Conservation (phyloP, 2,888 invertebrate genomes). For the Polydesmus complanatus region DNA sequence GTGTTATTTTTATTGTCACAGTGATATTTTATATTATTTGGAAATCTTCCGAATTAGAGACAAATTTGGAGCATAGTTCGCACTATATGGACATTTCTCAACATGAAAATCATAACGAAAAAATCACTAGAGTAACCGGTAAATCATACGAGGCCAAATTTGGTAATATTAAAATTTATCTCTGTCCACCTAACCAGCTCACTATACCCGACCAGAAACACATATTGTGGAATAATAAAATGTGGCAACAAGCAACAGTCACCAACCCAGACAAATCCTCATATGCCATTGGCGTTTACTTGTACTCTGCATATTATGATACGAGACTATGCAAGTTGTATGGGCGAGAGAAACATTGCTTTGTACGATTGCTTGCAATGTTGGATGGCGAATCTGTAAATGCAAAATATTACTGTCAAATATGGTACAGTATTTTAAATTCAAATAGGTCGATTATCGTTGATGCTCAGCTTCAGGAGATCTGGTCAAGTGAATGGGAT, state of each 20-base stretch:
- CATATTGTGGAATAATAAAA: slow-evolving; percentile 7
- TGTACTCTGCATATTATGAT: slow-evolving; percentile 44
- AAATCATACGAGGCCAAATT: not conserved
- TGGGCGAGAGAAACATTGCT: slow-evolving; percentile 34
- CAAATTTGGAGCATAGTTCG: too few species aligned
- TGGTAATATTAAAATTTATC: not conserved
- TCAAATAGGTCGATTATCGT: slow-evolving; percentile 19
- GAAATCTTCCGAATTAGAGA: too few species aligned
- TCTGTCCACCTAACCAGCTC: not conserved
- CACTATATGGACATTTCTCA: too few species aligned
- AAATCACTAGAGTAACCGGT: not conserved
- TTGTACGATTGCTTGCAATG: slow-evolving; percentile 30
- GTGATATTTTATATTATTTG: too few species aligned
- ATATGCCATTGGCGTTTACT: slow-evolving; percentile 37
- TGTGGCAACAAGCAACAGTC: slow-evolving; percentile 19
- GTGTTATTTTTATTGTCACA: too few species aligned
- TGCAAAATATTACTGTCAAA: slow-evolving; percentile 42
- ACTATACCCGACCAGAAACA: not conserved
- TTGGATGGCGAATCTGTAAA: slow-evolving; percentile 22
- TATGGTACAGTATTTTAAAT: slow-evolving; percentile 43
- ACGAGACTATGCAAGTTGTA: slow-evolving; percentile 29
- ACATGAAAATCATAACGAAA: too few species aligned
- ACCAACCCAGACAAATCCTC: not conserved
- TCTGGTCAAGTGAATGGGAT: not conserved
- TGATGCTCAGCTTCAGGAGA: not conserved